Percentiles rank a stretch among this genome's conserved stretches.
Evolutionary conservation across 2,113 vertebrate species (phyloP).

Genomic region (Etheostoma spectabile): DNA sequence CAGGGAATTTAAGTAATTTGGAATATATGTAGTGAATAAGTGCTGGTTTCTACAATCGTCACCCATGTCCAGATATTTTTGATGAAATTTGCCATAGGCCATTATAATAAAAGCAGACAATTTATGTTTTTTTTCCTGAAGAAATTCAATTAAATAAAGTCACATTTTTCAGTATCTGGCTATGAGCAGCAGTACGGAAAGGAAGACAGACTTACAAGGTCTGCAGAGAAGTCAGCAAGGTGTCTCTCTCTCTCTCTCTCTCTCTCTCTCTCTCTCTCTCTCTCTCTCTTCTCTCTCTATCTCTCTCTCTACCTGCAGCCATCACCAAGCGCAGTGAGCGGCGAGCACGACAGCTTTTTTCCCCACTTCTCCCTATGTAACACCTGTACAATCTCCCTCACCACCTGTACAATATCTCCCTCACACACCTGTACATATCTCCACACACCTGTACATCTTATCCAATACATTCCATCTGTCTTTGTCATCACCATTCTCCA

Average conservation of each 20-base stretch:
- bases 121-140: neutral
- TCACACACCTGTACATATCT: slow-evolving; percentile 67
- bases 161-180: slow-evolving; percentile 7
- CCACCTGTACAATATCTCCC: slow-evolving; percentile 63
- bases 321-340: slow-evolving; percentile 45
- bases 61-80: slow-evolving; percentile 21
- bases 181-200: slow-evolving; percentile 1
- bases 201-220: slow-evolving; percentile 38
- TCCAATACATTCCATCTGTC: slow-evolving; percentile 57
- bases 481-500: slow-evolving; percentile 59
- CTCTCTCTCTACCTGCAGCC: slow-evolving; percentile 51
- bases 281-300: slow-evolving; percentile 18
- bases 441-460: slow-evolving; percentile 67
- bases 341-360: slow-evolving; percentile 5
- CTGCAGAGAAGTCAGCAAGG: slow-evolving; percentile 39
- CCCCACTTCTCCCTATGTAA: slow-evolving; percentile 30
- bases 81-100: slow-evolving; percentile 13
- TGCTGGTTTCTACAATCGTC: slow-evolving; percentile 9
- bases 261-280: neutral
- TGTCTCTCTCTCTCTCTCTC: slow-evolving; percentile 11
- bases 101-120: slow-evolving; percentile 8
- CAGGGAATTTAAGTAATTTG: slow-evolving; percentile 24
- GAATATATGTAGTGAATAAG: neutral
- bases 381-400: slow-evolving; percentile 64
- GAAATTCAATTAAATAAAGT: slow-evolving; percentile 19